Conservation (phyloP, 2,888 invertebrate genomes). For the Machimus rusticus region DNA sequence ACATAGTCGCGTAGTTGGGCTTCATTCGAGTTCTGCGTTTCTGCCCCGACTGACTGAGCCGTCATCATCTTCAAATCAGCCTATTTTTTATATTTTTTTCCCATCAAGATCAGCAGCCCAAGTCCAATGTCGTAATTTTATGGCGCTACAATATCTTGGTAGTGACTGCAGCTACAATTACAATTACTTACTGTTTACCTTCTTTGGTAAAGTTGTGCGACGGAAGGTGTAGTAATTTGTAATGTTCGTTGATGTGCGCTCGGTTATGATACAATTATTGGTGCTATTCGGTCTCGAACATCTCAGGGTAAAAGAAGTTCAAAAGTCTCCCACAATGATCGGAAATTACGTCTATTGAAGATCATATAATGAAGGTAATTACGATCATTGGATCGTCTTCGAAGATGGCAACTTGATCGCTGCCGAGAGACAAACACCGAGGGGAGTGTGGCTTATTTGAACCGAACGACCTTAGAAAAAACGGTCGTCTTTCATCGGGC, state of each 20-base stretch:
- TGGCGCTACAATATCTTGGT: background rate
- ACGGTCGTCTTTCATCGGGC: background rate
- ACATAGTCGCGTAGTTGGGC: background rate
- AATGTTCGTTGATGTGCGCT: background rate
- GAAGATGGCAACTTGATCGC: slow-evolving; percentile 32
- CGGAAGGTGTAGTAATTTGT: background rate
- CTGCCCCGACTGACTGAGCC: background rate
- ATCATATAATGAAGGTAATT: slow-evolving; percentile 40
- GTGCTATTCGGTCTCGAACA: background rate
- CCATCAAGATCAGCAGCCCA: background rate
- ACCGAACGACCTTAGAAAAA: slow-evolving; percentile 27
- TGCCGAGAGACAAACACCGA: background rate
- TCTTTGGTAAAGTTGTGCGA: background rate
- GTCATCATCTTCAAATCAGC: background rate
- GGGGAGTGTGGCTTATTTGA: slow-evolving; percentile 2
- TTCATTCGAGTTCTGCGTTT: background rate
- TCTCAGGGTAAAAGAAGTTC: slow-evolving; percentile 12
- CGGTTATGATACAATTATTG: background rate
- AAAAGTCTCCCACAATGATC: slow-evolving; percentile 39
- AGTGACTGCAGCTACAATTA: background rate
- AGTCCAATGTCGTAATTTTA: background rate
- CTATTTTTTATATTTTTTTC: background rate
- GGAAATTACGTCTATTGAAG: slow-evolving; percentile 33
- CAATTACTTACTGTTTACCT: background rate
- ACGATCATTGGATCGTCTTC: slow-evolving; percentile 11